Conservation (phyloP, 2,888 invertebrate genomes). For the Pristionchus maxplancki region DNA sequence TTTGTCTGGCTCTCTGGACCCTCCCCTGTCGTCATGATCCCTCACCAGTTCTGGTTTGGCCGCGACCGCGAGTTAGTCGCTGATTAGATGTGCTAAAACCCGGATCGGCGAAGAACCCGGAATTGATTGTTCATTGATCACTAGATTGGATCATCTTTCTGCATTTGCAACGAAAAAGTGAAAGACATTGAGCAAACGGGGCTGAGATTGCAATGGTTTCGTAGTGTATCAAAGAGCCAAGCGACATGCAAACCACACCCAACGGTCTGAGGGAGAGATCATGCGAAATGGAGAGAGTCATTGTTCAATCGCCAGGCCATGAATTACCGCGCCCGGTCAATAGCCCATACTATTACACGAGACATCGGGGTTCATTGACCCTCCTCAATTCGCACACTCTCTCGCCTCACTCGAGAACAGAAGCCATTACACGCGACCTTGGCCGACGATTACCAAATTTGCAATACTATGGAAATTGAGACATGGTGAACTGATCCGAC, state of each 20-base stretch:
- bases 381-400: not conserved
- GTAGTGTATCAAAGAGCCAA: not conserved
- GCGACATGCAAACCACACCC: not conserved
- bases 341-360: not conserved
- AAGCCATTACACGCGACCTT: conserved; percentile 36
- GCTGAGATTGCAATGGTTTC: not conserved
- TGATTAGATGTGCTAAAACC: conserved; percentile 6
- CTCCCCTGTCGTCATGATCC: not conserved
- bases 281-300: not conserved
- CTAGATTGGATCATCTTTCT: not conserved
- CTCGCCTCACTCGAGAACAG: conserved; percentile 36
- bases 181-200: not conserved
- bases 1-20: not conserved
- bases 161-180: not conserved
- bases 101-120: not conserved
- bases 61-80: not conserved
- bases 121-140: not conserved
- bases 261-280: not conserved
- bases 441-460: conserved; percentile 12
- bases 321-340: conserved; percentile 19
- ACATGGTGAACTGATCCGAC: not conserved
- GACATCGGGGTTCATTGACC: not conserved
- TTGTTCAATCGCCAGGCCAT: not conserved
- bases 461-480: not conserved
- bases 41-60: not conserved